These are phyloP conservation scores for Tillus elongatus DNA, from an alignment of 2,888 invertebrate genomes.

Conservation along the genomic window DNA sequence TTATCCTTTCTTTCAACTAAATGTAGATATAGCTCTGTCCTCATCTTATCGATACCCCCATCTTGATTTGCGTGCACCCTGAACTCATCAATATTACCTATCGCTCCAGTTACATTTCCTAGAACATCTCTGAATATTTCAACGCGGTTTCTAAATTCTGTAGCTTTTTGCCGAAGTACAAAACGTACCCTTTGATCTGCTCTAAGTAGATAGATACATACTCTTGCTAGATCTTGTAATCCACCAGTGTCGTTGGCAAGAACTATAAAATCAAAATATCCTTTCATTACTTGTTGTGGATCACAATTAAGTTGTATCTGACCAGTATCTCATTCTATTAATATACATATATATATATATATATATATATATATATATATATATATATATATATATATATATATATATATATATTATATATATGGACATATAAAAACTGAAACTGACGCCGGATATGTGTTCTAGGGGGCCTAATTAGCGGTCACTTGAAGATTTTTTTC, in stretches of 20 bases:
- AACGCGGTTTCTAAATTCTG: slow-evolving; percentile 74
- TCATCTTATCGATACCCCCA: slow-evolving; percentile 83
- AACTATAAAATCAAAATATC: slow-evolving; percentile 88
- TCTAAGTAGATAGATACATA: slow-evolving; percentile 82
- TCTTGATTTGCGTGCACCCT: slow-evolving; percentile 81
- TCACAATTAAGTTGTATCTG: slow-evolving; percentile 85
- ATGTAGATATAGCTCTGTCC: slow-evolving; percentile 87
- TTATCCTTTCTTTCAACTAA: slow-evolving; percentile 81
- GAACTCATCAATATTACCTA: slow-evolving; percentile 88
- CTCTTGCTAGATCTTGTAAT: slow-evolving; percentile 70
- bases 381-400: no score
- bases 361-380: no score
- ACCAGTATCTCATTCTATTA: slow-evolving; percentile 73
- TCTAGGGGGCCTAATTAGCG: no score
- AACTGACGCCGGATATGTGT: no score
- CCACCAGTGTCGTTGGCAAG: slow-evolving; percentile 79
- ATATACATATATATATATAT: no score
- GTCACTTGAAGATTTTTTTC: no score
- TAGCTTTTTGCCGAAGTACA: slow-evolving; percentile 79
- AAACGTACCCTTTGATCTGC: slow-evolving; percentile 91
- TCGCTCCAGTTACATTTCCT: slow-evolving; percentile 79
- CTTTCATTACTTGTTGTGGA: slow-evolving; percentile 94
- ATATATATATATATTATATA: no score
- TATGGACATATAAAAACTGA: no score
- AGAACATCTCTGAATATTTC: slow-evolving; percentile 69